These are phyloP conservation scores for Chaetodon trifascialis DNA, from an alignment of 2,113 vertebrate species.

Conservation along the genomic window DNA sequence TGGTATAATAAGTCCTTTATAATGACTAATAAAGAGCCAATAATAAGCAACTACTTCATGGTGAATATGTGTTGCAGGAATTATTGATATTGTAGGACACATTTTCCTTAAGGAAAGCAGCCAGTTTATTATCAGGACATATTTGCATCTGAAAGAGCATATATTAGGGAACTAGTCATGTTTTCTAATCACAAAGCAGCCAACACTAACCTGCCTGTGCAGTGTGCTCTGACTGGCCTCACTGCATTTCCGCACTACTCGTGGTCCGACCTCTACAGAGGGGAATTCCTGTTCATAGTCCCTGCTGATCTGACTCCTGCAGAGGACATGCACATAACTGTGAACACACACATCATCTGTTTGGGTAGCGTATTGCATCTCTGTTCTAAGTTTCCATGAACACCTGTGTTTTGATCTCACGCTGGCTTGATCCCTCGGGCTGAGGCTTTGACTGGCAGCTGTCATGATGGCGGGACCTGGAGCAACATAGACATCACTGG, in stretches of 20 bases:
- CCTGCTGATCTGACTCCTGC: constrained; percentile 81
- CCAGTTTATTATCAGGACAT: background rate
- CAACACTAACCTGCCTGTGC: constrained; percentile 19
- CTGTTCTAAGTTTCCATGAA: background rate
- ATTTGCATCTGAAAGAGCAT: background rate
- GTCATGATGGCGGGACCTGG: constrained; percentile 32
- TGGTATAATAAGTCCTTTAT: too few relatives aligned
- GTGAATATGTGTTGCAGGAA: too few relatives aligned
- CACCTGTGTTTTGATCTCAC: constrained; percentile 61
- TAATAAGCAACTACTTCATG: too few relatives aligned
- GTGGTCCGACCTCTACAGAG: constrained; percentile 72
- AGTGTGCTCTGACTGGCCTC: background rate
- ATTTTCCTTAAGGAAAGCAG: background rate
- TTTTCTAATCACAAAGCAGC: background rate
- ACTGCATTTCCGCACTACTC: constrained; percentile 41
- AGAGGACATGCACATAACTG: background rate
- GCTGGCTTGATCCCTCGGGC: constrained; percentile 31
- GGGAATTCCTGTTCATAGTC: constrained; percentile 85
- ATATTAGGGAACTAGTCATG: background rate
- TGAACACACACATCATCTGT: constrained; percentile 11
- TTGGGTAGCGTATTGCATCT: background rate
- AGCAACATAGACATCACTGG: constrained; percentile 38
- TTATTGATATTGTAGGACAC: background rate
- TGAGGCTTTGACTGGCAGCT: constrained; percentile 41
- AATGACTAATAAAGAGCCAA: too few relatives aligned